These are phyloP conservation scores for Idaea straminata DNA, from an alignment of 2,888 invertebrate species.

Conservation along the genomic window DNA sequence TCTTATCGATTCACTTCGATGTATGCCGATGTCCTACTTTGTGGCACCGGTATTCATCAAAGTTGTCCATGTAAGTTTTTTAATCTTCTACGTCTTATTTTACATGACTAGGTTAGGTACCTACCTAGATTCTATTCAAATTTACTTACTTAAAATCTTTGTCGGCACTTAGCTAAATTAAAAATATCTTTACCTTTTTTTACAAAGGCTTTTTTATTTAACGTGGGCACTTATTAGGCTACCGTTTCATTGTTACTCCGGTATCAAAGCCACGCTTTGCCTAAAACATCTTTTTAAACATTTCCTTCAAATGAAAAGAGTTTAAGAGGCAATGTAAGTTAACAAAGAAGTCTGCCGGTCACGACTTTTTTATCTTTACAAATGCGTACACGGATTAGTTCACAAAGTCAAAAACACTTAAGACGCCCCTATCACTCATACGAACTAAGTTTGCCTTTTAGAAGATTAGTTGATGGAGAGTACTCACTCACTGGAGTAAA, in stretches of 20 bases:
- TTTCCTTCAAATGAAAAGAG: background rate
- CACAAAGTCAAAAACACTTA: conserved; percentile 33
- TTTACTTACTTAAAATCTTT: background rate
- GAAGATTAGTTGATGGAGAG: conserved; percentile 33
- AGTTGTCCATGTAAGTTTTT: conserved; percentile 33
- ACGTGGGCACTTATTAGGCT: background rate
- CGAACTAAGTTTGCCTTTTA: conserved; percentile 31
- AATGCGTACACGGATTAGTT: conserved; percentile 28
- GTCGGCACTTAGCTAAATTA: background rate
- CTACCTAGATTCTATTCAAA: conserved; percentile 2
- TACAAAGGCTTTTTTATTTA: background rate
- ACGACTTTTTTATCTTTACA: conserved; percentile 11
- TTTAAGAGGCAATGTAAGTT: background rate
- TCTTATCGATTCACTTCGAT: conserved; percentile 30
- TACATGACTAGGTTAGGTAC: conserved; percentile 13
- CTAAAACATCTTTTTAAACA: background rate
- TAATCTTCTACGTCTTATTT: conserved; percentile 18
- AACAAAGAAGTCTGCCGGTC: conserved; percentile 1
- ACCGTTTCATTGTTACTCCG: background rate
- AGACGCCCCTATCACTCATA: conserved; percentile 34
- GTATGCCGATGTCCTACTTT: conserved; percentile 29
- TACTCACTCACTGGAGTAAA: conserved; percentile 31
- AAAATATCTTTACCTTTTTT: background rate
- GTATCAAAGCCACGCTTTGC: background rate
- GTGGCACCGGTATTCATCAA: conserved; percentile 29